Evolutionary conservation across 2,113 vertebrate species (phyloP).

Genomic region (Lates calcarifer): DNA sequence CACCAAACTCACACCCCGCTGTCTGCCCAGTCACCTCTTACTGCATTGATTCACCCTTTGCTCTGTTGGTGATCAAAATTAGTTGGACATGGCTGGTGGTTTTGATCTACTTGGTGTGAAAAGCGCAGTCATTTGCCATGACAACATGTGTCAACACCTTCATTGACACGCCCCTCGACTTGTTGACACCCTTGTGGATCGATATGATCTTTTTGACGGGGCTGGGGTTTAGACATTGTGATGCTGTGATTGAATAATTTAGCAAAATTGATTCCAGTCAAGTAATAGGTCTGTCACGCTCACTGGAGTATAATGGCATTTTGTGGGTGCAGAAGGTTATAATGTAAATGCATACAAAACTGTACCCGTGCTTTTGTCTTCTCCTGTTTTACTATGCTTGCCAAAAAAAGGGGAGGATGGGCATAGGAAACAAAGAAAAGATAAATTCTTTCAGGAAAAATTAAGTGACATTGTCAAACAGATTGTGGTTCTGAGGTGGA

Average conservation of each 20-base stretch:
- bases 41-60: slow-evolving; percentile 26
- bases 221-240: not conserved
- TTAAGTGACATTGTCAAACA: not conserved
- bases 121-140: slow-evolving; percentile 8
- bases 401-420: not conserved
- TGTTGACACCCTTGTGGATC: slow-evolving; percentile 5
- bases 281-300: not conserved
- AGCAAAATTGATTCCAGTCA: not conserved
- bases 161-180: not conserved
- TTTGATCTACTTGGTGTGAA: slow-evolving; percentile 6
- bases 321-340: not conserved
- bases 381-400: not conserved
- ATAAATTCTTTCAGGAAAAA: not conserved
- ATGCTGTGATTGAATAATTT: not conserved
- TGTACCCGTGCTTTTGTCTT: not conserved
- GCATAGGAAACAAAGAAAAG: not conserved
- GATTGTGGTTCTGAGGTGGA: slow-evolving; percentile 2
- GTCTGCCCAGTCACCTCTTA: slow-evolving; percentile 6
- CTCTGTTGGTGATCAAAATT: slow-evolving; percentile 13
- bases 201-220: not conserved
- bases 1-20: not conserved
- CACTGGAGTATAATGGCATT: not conserved
- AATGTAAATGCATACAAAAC: not conserved
- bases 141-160: not conserved
- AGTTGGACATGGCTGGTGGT: not conserved